Evolutionary conservation across 2,113 vertebrate species (phyloP).

Genomic region (Takifugu flavidus): DNA sequence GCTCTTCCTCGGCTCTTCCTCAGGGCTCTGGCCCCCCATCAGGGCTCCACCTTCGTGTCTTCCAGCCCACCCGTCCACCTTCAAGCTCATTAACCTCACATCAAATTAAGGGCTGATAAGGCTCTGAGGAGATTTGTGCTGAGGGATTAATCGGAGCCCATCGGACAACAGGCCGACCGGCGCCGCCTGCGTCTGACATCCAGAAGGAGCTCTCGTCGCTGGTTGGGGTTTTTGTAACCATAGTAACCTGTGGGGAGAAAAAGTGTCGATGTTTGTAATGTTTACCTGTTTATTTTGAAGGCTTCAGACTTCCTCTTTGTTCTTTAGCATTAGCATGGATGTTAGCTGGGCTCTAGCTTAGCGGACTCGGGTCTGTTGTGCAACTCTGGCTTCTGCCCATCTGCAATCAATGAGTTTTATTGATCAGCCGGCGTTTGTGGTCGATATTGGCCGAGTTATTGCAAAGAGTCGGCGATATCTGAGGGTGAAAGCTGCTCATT

Average conservation of each 20-base stretch:
- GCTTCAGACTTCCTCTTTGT: too few relatives aligned
- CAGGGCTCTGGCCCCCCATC: not conserved
- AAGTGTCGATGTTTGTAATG: too few relatives aligned
- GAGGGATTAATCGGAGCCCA: conserved; percentile 20
- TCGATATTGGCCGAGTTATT: too few relatives aligned
- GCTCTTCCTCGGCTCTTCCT: not conserved
- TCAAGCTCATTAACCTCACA: conserved; percentile 46
- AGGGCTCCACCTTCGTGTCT: not conserved
- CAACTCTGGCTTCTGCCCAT: too few relatives aligned
- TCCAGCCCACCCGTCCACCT: not conserved
- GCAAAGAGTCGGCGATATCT: too few relatives aligned
- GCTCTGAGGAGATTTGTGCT: conserved; percentile 45
- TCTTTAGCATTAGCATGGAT: too few relatives aligned
- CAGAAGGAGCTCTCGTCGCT: not conserved
- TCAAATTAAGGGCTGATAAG: conserved; percentile 47
- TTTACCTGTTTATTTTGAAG: too few relatives aligned
- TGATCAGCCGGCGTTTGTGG: too few relatives aligned
- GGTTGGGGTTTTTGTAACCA: not conserved
- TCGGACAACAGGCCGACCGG: conserved; percentile 31
- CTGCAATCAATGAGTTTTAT: too few relatives aligned
- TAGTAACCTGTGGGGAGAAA: not conserved
- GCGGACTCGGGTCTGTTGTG: too few relatives aligned
- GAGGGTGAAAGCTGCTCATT: too few relatives aligned
- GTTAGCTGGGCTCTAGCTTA: too few relatives aligned
- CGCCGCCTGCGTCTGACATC: conserved; percentile 7